These are phyloP conservation scores for Chrysolina haemoptera DNA, from an alignment of 2,888 invertebrate genomes.

Conservation along the genomic window DNA sequence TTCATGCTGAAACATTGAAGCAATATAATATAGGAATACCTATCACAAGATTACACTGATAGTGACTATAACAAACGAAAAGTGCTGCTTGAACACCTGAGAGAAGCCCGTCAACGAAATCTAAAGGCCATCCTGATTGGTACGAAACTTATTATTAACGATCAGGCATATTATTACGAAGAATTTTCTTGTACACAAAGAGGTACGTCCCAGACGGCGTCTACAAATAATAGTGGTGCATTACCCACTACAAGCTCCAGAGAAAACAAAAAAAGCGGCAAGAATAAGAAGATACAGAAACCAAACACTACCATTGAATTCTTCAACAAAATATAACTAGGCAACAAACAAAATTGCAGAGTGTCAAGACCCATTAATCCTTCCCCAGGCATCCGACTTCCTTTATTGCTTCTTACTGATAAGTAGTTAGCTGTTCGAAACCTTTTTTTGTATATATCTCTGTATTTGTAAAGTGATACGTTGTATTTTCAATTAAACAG, in stretches of 20 bases:
- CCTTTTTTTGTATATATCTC: too few species aligned
- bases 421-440: too few species aligned
- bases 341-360: background rate
- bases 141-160: too few species aligned
- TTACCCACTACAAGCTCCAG: background rate
- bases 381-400: background rate
- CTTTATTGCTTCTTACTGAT: background rate
- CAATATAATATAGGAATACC: background rate
- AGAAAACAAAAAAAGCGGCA: background rate
- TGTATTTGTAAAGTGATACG: too few species aligned
- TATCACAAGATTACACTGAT: background rate
- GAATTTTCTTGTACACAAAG: too few species aligned
- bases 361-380: background rate
- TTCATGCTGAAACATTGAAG: background rate
- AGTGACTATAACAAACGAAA: constrained; percentile 16
- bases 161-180: too few species aligned
- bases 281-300: background rate
- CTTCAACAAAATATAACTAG: background rate
- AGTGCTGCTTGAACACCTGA: constrained; percentile 12
- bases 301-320: background rate
- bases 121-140: background rate
- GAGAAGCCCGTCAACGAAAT: constrained; percentile 1
- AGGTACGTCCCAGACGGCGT: too few species aligned
- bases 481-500: too few species aligned
- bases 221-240: background rate